Conservation (phyloP, 2,113 vertebrate species). For the Madoqua kirkii region DNA sequence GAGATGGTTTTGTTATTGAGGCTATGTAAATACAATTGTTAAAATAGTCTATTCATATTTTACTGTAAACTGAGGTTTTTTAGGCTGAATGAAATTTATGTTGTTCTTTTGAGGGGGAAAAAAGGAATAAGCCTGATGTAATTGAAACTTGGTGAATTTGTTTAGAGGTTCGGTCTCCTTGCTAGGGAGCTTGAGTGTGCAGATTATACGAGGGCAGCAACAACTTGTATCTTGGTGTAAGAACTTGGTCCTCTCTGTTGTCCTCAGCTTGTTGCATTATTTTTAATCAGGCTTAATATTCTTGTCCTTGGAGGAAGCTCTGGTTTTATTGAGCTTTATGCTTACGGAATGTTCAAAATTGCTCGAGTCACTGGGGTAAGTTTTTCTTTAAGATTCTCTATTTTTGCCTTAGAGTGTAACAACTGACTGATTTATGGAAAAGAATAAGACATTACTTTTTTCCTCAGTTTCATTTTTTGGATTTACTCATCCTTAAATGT, state of each 20-base stretch:
- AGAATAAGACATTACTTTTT: background rate
- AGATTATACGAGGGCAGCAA: background rate
- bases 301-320: constrained; percentile 92
- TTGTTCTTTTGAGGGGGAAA: background rate
- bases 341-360: constrained; percentile 98
- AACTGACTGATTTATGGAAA: background rate
- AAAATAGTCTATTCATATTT: background rate
- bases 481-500: background rate
- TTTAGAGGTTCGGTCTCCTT: background rate
- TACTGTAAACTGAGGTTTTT: background rate
- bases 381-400: constrained; percentile 12
- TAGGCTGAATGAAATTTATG: background rate
- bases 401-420: background rate
- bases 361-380: constrained; percentile 89
- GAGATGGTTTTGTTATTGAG: background rate
- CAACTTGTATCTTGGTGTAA: background rate
- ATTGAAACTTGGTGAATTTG: background rate
- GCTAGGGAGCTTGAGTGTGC: background rate
- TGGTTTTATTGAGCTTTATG: constrained; percentile 95
- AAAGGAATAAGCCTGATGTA: background rate
- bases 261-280: constrained; percentile 32
- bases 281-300: constrained; percentile 90
- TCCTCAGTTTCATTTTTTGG: background rate
- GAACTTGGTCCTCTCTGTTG: background rate
- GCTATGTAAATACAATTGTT: background rate